Percentiles rank a stretch among this genome's conserved stretches.
Evolutionary conservation across 2,113 vertebrate genomes (phyloP).

Genomic region (Polypterus bichir): DNA sequence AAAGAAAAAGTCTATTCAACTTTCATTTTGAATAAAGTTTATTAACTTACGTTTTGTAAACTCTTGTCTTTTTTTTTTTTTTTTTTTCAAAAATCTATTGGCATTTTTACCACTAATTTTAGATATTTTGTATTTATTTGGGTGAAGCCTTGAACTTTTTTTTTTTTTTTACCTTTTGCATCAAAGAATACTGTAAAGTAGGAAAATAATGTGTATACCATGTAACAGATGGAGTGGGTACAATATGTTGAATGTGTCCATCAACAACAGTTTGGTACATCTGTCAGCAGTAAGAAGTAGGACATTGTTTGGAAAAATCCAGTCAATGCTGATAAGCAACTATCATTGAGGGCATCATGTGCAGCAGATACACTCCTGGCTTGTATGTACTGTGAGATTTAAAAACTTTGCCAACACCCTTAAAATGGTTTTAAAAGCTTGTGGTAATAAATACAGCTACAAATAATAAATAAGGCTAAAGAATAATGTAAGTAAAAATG

Average conservation of each 20-base stretch:
- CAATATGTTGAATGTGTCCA: neutral
- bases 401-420: too few relatives aligned
- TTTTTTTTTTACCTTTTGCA: neutral
- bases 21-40: constrained; percentile 26
- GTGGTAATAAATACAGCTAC: too few relatives aligned
- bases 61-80: neutral
- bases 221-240: neutral
- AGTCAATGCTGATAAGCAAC: too few relatives aligned
- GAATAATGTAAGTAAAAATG: too few relatives aligned
- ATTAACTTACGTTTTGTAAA: constrained; percentile 16
- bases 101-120: neutral
- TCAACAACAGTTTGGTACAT: too few relatives aligned
- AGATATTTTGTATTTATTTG: neutral
- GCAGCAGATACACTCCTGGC: too few relatives aligned
- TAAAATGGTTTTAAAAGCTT: too few relatives aligned
- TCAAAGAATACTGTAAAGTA: neutral
- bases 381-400: too few relatives aligned
- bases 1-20: constrained; percentile 20
- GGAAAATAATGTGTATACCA: neutral
- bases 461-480: too few relatives aligned
- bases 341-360: too few relatives aligned
- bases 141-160: neutral
- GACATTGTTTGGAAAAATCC: too few relatives aligned
- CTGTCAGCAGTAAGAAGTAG: too few relatives aligned
- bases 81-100: neutral